phyloP scores from a whole-genome alignment of 2,113 vertebrate genomes.

The Dolichotis patagonum region DNA sequence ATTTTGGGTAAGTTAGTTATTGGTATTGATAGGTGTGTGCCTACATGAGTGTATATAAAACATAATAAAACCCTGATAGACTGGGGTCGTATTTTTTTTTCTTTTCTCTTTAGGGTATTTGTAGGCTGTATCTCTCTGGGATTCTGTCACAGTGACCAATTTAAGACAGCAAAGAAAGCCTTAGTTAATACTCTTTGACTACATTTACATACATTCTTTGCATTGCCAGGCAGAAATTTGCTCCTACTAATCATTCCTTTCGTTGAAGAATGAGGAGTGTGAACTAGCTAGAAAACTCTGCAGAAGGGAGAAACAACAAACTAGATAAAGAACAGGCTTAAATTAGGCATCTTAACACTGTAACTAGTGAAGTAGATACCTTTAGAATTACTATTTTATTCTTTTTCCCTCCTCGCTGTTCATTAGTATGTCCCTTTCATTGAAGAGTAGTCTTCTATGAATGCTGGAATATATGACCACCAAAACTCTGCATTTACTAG shows the following conservation, averaged over 20 bases:
- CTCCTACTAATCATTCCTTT: background rate
- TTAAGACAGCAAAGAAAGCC: background rate
- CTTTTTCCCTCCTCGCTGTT: background rate
- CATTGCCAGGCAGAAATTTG: background rate
- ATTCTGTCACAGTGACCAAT: background rate
- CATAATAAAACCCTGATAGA: background rate
- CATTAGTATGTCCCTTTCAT: background rate
- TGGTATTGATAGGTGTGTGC: background rate
- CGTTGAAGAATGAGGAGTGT: background rate
- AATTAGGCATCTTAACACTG: accelerated
- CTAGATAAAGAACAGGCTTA: background rate
- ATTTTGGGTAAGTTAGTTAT: background rate
- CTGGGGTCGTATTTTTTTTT: background rate
- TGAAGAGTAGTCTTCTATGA: background rate
- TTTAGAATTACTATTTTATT: too few species aligned
- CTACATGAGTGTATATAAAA: background rate
- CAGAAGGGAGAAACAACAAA: background rate
- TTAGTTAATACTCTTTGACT: background rate
- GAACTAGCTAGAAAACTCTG: background rate
- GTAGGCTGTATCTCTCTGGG: background rate
- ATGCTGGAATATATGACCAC: background rate
- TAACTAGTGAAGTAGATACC: background rate
- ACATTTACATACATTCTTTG: background rate
- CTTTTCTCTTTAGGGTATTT: background rate
- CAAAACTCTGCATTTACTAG: background rate